Evolutionary conservation across 2,113 vertebrate species (phyloP), one percentile per base, ranked within the genome.

Genomic region (Rhinogobius similis): DNA sequence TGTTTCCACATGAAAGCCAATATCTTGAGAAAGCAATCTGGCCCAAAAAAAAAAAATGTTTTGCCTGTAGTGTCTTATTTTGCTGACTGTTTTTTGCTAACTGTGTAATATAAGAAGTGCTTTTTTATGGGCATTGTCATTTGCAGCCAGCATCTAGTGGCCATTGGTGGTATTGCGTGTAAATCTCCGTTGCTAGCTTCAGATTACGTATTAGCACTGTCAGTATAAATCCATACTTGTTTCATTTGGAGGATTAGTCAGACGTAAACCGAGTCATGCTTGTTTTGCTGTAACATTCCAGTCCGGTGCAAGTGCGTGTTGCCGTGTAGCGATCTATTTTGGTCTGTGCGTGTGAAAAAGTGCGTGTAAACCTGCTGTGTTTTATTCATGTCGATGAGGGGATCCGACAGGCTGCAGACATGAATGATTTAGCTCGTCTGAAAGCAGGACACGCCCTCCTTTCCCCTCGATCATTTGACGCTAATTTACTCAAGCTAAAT

Each of bases 371-470:
- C 72, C 79, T 24, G 82, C 55, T 50, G 29, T 71, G 70, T 77
- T 86, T 78, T 74, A 77, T 86, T 82, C 78, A 79, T 83, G 68
- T 78, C 48, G 13, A 18, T 10, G 46, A 29, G 81, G 62, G 67
- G 76, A 78, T 65, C 66, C 48, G 69, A 81, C 73, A 75, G 61
- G 81, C 78, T 75, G 73, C 66, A 32, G 44, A 68, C 79, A 82
- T 85, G 71, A 88, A 86, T 81, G 73, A 85, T 85, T 81, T 79
- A 81, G 73, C 66, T 27, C 21, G 50, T 77, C 26, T 72, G 67
- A 82, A 66, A 75, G 50, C 50, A 29, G 55, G 67, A 68, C 72
- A 69, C 64, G 32, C 77, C 67, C 74, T 39, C 36, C 48, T 46
- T 29, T 20, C n/a, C 39, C 23, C 16, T 41, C 29, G 29, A 52